Base-by-base conservation (phyloP, 1,140 invertebrate species). In the Chrysopa pallens region DNA sequence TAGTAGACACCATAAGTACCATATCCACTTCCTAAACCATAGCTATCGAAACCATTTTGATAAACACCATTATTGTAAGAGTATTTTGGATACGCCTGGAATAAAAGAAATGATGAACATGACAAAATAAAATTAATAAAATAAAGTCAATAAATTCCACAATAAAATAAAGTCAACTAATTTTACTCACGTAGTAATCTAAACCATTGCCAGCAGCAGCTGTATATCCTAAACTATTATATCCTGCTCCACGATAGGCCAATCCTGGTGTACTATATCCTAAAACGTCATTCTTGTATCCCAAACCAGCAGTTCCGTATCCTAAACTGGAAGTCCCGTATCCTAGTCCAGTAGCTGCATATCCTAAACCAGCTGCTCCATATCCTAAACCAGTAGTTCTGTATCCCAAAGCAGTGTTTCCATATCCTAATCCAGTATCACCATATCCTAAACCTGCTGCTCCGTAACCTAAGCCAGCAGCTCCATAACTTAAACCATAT, bases 31-130 rank as follows among this genome's bases (percentile, higher is more conserved):
- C 17, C 17, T 23, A 23, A 23, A 23, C 17, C 17, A 23, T 5
- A 23, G 2, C 17, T 23, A 23, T n/a, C n/a, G n/a, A n/a, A n/a
- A n/a, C n/a, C n/a, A n/a, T n/a, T n/a, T n/a, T n/a, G n/a, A n/a
- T n/a, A n/a, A 8, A 73, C 68, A 15, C 63, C 64, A 47, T 73
- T 72, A n/a, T 63, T 61, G 47, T 63, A 71, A 43, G 59, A 60
- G 48, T 71, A 70, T 50, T 69, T 67, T 4, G 69, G 67, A 23
- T 23, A 23, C 5, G 17, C 17, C 17, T 23, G n/a, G n/a, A n/a
- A n/a, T n/a, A n/a, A n/a, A n/a, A n/a, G n/a, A n/a, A n/a, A n/a
- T n/a, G n/a, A n/a, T n/a, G n/a, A n/a, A n/a, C n/a, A n/a, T n/a
- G n/a, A n/a, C n/a, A n/a, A n/a, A n/a, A n/a, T n/a, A n/a, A n/a